phyloP scores from a whole-genome alignment of 2,113 vertebrate species.

The Neogale vison region DNA sequence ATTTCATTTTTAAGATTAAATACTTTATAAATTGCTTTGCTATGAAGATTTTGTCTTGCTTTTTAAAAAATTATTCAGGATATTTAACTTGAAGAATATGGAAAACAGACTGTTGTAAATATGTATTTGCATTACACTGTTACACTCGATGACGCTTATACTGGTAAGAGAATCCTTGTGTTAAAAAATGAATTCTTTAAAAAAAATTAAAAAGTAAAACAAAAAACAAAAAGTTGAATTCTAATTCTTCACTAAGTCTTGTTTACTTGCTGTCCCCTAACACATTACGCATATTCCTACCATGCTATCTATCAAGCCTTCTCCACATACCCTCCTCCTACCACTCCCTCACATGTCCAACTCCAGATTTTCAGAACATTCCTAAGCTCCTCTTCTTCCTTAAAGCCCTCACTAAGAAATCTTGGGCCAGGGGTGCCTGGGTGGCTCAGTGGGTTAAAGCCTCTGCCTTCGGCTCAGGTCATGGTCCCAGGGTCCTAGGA shows the following conservation, averaged over 20 bases:
- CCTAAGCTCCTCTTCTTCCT: background rate
- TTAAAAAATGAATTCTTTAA: background rate
- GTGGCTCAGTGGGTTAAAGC: no score
- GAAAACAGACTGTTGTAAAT: background rate
- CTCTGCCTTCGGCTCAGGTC: no score
- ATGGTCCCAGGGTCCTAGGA: no score
- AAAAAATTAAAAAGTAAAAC: background rate
- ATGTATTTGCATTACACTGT: background rate
- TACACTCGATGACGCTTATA: background rate
- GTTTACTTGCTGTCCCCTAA: background rate
- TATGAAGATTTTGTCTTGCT: background rate
- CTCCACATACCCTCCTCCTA: background rate
- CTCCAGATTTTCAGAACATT: background rate
- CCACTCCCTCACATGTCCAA: background rate
- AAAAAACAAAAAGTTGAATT: background rate
- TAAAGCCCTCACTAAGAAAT: background rate
- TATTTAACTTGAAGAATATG: background rate
- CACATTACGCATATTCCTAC: background rate
- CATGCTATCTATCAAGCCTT: accelerated
- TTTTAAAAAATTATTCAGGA: background rate
- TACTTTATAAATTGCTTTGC: background rate
- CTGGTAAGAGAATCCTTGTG: background rate
- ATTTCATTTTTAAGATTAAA: background rate
- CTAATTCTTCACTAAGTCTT: background rate
- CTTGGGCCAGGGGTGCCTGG: background rate